Evolutionary conservation across 37 sponge, comb jelly and placozoan species (phyloP).

Genomic region (Oopsacas minuta): DNA sequence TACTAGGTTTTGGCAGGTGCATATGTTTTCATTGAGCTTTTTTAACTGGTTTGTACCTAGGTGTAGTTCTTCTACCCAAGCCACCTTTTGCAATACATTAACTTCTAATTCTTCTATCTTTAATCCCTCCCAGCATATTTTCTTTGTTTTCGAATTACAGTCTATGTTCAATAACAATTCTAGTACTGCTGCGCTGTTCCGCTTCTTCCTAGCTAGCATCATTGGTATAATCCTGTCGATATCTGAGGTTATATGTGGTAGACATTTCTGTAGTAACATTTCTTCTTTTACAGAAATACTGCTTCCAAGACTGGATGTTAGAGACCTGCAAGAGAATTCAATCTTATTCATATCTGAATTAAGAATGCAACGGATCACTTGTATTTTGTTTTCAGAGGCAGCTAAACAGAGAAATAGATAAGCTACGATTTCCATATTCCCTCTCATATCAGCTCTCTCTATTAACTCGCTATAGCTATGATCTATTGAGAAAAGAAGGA

Average conservation of each 20-base stretch:
- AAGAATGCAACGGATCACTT: not conserved
- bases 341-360: not conserved
- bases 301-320: not conserved
- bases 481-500: not conserved
- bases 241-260: not conserved
- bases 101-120: not conserved
- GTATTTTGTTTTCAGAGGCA: not conserved
- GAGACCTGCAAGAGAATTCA: not conserved
- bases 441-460: not conserved
- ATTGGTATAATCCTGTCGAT: constrained; percentile 18
- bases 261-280: not conserved
- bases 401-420: constrained; percentile 5
- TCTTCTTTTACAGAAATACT: not conserved
- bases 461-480: not conserved
- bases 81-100: constrained; percentile 16
- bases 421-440: not conserved
- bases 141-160: constrained; percentile 6
- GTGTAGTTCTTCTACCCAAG: not conserved
- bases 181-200: constrained; percentile 10
- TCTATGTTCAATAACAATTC: constrained; percentile 25
- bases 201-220: constrained; percentile 20
- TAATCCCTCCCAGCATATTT: constrained; percentile 23
- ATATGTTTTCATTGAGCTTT: not conserved
- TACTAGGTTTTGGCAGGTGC: not conserved
- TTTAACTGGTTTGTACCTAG: not conserved